Evolutionary conservation across 2,888 invertebrate genomes (phyloP).

Genomic region (Sipha maydis): DNA sequence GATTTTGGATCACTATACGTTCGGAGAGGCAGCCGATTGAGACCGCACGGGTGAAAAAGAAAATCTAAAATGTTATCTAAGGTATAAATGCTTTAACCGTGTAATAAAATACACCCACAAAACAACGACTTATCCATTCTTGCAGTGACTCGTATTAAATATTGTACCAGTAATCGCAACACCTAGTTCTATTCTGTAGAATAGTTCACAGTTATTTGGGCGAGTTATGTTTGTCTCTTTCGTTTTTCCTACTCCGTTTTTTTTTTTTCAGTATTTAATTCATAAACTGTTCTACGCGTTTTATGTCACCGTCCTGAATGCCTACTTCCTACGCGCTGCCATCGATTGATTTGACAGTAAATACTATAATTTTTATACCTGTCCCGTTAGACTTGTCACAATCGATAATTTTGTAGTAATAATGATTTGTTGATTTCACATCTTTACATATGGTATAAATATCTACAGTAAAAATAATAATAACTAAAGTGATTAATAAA

Average conservation of each 20-base stretch:
- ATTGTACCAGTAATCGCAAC: neutral
- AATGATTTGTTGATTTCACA: conserved; percentile 17
- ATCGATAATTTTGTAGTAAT: neutral
- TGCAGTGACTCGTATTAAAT: too few species aligned
- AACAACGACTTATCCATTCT: too few species aligned
- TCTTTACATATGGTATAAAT: neutral
- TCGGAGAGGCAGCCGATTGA: too few species aligned
- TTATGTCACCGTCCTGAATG: neutral
- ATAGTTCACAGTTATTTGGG: too few species aligned
- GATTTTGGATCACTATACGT: too few species aligned
- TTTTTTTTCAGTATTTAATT: neutral
- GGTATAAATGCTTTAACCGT: too few species aligned
- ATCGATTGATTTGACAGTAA: neutral
- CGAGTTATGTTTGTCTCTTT: neutral
- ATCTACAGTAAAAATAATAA: neutral
- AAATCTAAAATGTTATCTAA: too few species aligned
- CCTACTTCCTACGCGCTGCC: neutral
- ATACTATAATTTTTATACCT: neutral
- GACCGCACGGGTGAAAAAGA: too few species aligned
- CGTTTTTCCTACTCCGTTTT: neutral
- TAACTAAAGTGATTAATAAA: neutral
- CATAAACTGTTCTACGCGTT: neutral
- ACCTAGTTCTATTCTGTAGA: too few species aligned
- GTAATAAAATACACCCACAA: too few species aligned
- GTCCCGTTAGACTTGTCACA: conserved; percentile 8